Evolutionary conservation across 92 coral and sea anemone species (phyloP).

Genomic region (Umimayanthus kanabou): DNA sequence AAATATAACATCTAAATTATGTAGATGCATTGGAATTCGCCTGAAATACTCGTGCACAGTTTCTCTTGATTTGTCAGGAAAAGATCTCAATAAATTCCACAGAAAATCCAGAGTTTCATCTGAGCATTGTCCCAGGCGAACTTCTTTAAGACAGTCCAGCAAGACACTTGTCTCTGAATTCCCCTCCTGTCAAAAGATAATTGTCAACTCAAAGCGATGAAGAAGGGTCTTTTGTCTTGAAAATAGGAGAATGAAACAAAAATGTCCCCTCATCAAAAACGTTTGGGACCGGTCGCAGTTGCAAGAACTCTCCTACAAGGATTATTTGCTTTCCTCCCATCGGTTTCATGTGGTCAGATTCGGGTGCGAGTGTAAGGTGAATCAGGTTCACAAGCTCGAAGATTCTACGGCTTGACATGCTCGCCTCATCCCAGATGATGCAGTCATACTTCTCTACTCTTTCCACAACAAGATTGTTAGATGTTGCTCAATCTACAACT

Average conservation of each 20-base stretch:
- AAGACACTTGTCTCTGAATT: no score
- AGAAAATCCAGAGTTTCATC: constrained; percentile 25
- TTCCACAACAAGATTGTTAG: constrained; percentile 32
- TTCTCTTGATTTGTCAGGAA: constrained; percentile 28
- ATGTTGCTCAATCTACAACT: constrained; percentile 5
- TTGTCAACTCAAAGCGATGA: no score
- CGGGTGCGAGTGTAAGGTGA: background rate
- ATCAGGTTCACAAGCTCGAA: background rate
- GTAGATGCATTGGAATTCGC: constrained; percentile 57
- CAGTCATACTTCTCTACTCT: constrained; percentile 35
- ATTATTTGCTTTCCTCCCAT: background rate
- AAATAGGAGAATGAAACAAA: no score
- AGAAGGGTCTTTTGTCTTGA: no score
- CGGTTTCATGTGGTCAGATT: background rate
- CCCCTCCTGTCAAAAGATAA: constrained; percentile 35
- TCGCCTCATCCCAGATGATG: constrained; percentile 54
- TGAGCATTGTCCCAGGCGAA: no score
- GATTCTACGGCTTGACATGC: background rate
- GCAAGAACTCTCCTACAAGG: background rate
- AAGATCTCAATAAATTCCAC: constrained; percentile 41
- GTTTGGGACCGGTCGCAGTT: no score
- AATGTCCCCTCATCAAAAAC: background rate
- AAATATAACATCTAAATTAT: constrained; percentile 47
- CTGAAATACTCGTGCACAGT: constrained; percentile 59
- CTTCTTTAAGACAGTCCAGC: no score